phyloP scores from a whole-genome alignment of 2,113 vertebrate genomes.

The Drymodes brunneopygia region DNA sequence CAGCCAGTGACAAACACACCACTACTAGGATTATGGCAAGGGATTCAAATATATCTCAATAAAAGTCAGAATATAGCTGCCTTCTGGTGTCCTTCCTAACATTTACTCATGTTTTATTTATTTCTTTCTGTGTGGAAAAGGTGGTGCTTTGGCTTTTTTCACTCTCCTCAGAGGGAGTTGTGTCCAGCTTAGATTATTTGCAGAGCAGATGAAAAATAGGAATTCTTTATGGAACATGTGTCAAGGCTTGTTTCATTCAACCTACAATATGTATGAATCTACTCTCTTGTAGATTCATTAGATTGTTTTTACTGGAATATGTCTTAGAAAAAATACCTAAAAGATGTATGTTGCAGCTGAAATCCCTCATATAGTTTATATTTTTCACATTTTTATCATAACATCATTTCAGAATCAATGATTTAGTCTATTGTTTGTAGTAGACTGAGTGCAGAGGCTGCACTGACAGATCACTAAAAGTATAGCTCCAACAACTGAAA shows the following conservation, averaged over 20 bases:
- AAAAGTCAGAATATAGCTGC: background rate
- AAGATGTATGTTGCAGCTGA: background rate
- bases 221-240: background rate
- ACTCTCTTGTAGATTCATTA: slow-evolving; percentile 5
- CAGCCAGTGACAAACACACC: background rate
- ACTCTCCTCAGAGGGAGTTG: background rate
- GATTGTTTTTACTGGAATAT: background rate
- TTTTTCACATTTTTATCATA: background rate
- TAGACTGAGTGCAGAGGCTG: background rate
- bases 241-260: background rate
- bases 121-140: background rate
- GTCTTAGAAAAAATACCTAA: background rate
- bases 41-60: background rate
- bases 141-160: background rate
- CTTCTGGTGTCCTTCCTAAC: background rate
- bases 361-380: background rate
- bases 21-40: background rate
- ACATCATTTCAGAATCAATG: background rate
- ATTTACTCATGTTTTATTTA: background rate
- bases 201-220: background rate
- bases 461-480: background rate
- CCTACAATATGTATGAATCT: background rate
- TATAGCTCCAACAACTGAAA: background rate
- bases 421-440: background rate
- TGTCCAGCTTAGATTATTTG: background rate